Base-by-base conservation (phyloP, 2,888 invertebrate genomes). In the Deroplatys truncata region DNA sequence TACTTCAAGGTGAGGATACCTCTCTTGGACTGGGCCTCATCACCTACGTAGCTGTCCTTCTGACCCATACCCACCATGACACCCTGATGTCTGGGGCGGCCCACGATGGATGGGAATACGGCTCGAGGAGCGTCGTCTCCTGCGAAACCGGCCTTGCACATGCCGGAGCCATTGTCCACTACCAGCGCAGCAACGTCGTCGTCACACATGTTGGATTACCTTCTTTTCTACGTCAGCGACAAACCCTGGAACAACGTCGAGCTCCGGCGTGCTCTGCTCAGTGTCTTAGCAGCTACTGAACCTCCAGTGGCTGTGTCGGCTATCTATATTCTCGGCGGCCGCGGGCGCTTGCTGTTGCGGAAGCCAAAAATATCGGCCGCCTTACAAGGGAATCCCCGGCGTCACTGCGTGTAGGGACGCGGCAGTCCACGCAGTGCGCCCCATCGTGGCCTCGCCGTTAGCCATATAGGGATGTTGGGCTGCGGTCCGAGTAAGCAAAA, bases 31-130 rank as follows among this genome's bases (percentile, higher is more conserved):
- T 98, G 98, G 93, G 98, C 98, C 95, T 98, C 98, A 93, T 98
- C 98, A 90, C 98, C 98, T 90, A 98, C 98, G 94, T 98, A 98
- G 91, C 97, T 97, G 95, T 98, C 98, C 94, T 98, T 98, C 94
- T 98, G 98, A 92, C 98, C 98, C 98, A 98, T 98, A 93, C 98
- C 98, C 93, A 98, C 98, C 98, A 98, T 98, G 93, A 97, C 97
- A 92, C 97, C 97, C 95, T 98, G 98, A 94, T 98, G 98, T 92
- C 91, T 72, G 98, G 96, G 91, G 98, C 98, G 92, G 92, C 98
- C 98, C 92, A 98, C 98, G 94, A 98, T 98, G 91, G 98, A 98
- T 92, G 98, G 98, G 95, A 99, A 99, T 92, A 98, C 98, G 93
- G 98, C 98, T 93, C 98, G 96, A 91, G 98, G 98, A 88, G 98